These are phyloP conservation scores for Sinonovacula constricta DNA, from an alignment of 1,140 invertebrate genomes.

Conservation along the genomic window DNA sequence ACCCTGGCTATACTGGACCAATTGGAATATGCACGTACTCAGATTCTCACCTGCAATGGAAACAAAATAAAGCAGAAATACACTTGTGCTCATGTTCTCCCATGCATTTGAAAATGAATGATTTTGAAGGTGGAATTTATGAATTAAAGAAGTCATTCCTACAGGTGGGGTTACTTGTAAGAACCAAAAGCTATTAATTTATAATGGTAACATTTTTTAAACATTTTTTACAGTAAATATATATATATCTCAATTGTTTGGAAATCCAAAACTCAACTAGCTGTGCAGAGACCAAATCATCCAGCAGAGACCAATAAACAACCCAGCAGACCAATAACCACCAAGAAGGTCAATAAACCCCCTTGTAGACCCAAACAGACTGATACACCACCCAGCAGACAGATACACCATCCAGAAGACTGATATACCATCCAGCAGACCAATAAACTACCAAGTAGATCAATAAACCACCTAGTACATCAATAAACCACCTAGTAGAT, in stretches of 20 bases:
- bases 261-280: too few species aligned
- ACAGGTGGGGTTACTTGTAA: neutral
- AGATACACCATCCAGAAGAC: neutral
- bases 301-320: too few species aligned
- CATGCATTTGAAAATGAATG: neutral
- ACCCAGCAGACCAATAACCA: too few species aligned
- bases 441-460: neutral
- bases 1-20: slow-evolving; percentile 56
- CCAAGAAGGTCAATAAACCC: too few species aligned
- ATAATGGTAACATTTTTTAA: neutral
- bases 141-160: neutral
- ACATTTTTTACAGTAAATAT: neutral
- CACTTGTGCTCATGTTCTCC: neutral
- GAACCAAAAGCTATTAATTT: neutral
- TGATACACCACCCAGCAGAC: neutral
- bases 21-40: slow-evolving; percentile 63
- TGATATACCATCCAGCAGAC: neutral
- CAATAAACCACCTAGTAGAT: neutral
- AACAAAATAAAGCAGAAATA: neutral
- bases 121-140: too few species aligned
- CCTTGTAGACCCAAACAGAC: too few species aligned
- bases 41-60: slow-evolving; percentile 66
- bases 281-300: too few species aligned
- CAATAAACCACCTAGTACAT: neutral
- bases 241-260: neutral